A percentile compares a stretch with the other conserved stretches of the same genome.
Conservation (phyloP, 2,797 vertebrate genomes). For the Selene dorsalis region DNA sequence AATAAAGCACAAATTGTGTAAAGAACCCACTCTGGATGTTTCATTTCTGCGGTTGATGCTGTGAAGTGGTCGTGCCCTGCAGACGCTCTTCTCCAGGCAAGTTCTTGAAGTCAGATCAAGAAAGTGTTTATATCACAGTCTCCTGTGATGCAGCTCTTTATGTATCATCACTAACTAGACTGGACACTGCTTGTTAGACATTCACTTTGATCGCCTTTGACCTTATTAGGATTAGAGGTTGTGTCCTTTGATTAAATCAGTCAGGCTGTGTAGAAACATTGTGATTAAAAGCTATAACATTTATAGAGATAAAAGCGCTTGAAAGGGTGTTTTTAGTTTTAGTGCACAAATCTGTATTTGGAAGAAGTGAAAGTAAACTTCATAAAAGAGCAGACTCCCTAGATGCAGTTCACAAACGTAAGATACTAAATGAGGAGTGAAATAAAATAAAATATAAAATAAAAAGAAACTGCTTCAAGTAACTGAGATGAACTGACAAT, state of each 20-base stretch:
- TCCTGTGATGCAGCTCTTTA: background rate
- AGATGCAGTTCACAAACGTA: background rate
- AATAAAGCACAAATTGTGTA: conserved; percentile 83
- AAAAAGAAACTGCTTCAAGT: background rate
- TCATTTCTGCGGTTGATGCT: conserved; percentile 22
- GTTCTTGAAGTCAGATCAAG: background rate
- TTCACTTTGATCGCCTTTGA: conserved; percentile 23
- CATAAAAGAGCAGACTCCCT: background rate
- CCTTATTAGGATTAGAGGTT: background rate
- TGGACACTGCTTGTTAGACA: background rate
- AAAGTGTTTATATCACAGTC: background rate
- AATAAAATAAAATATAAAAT: background rate
- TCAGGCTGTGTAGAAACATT: background rate
- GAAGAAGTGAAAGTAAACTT: background rate
- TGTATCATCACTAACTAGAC: background rate
- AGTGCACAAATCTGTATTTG: background rate
- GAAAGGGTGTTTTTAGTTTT: background rate
- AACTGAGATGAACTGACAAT: background rate
- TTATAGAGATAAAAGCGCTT: background rate
- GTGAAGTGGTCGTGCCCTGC: too few relatives aligned
- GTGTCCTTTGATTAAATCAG: background rate
- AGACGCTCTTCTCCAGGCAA: background rate
- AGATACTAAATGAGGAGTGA: background rate
- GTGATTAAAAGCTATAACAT: background rate
- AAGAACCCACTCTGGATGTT: background rate